These are phyloP conservation scores for Drosophila ustulata DNA, from an alignment of 2,888 invertebrate species.

Conservation along the genomic window DNA sequence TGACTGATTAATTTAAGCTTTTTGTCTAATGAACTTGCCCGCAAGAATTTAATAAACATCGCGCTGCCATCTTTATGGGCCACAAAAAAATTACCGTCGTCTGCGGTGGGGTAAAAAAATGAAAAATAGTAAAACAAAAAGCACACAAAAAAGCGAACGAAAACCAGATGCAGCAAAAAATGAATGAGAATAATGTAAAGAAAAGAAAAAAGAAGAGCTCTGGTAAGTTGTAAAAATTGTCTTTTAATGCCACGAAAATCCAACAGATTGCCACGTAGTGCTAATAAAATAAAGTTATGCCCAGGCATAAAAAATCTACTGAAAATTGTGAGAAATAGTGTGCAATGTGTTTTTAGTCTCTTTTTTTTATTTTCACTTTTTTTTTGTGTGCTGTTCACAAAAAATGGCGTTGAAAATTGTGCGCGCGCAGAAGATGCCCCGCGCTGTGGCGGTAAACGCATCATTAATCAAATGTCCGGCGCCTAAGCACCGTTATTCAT, in stretches of 20 bases:
- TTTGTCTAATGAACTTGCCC: conserved; percentile 77
- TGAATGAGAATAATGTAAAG: conserved; percentile 41
- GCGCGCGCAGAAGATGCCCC: conserved; percentile 65
- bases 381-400: conserved; percentile 14
- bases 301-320: conserved; percentile 65
- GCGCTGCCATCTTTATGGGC: conserved; percentile 53
- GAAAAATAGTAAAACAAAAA: conserved; percentile 49
- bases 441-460: conserved; percentile 74
- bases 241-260: conserved; percentile 79
- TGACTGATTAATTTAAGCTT: conserved; percentile 74
- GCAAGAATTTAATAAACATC: conserved; percentile 73
- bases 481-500: conserved; percentile 81
- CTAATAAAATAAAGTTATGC: conserved; percentile 82
- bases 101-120: conserved; percentile 29
- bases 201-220: conserved; percentile 55
- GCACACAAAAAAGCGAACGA: conserved; percentile 3
- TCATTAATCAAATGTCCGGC: conserved; percentile 81
- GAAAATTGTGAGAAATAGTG: conserved; percentile 76
- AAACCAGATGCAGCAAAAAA: conserved; percentile 17
- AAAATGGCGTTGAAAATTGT: conserved; percentile 71
- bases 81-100: conserved; percentile 59
- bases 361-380: conserved; percentile 35
- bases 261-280: conserved; percentile 82
- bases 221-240: conserved; percentile 81
- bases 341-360: conserved; percentile 30